Base-by-base conservation (phyloP, 2,888 invertebrate genomes). In the Nomada ferruginata region DNA sequence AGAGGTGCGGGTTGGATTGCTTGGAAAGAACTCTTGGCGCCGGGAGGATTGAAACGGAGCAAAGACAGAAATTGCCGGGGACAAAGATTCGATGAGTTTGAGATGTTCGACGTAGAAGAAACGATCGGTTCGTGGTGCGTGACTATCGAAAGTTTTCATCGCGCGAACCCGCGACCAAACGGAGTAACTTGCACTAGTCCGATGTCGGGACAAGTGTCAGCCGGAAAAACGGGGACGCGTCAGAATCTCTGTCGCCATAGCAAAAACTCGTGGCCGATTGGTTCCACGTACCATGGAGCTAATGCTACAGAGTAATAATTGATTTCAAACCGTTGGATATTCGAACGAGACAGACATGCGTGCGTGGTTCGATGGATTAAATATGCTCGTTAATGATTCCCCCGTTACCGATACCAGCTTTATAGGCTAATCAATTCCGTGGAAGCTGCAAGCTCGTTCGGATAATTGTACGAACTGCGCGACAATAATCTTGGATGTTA, bases 91-190 rank as follows among this genome's bases (percentile, higher is more conserved):
- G 13, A 20, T 13, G 3, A 29, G 29, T 18, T 36, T 9, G 18
- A 7, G 18, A 60, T 2, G 29, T 53, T 53, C 59, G 29, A 36
- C 7, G 26, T 18, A 29, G 29, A 15, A 59, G 29, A 59, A 18
- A 29, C 29, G 57, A 50, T 18, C 42, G 44, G 15, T 23, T 13
- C 42, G 18, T 13, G 23, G 15, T 36, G 71, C 44, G 20, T n/a
- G 36, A 5, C 64, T 63, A 65, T 77, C 77, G 64, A 60, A 64
- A 77, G 65, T 65, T 77, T 70, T 65, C 71, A 36, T 71, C 63
- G 63, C 44, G 23, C 47, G 18, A 29, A 50, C 26, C 20, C 55
- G 50, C 26, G 52, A 15, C 55, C 71, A 26, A 44, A 68, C 61
- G 0, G 63, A 71, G 79, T 64, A 75, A 79, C 68, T 69, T 65